Base-by-base conservation (phyloP, 2,797 vertebrate genomes). In the Prunella strophiata region DNA sequence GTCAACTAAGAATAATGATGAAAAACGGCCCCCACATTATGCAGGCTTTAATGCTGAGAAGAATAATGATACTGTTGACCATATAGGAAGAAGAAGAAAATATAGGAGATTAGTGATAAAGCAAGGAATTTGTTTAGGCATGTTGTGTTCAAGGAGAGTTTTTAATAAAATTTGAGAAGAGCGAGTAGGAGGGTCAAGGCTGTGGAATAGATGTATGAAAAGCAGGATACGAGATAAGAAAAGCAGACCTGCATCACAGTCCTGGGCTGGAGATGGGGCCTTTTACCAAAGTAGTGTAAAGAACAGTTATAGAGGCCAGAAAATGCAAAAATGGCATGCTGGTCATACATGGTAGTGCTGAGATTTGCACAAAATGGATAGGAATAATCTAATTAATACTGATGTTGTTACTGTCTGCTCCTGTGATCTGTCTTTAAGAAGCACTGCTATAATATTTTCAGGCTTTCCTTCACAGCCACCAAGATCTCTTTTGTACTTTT, bases 281-380 rank as follows among this genome's bases (percentile, higher is more conserved):
- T n/a, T 62, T 12, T 25, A 26, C 25, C 25, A 27, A 78, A 58
- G 27, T 0, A 75, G 6, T 58, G 8, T 42, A 54, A n/a, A 54
- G 70, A 86, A 21, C 0, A 0, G 14, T 36, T 62, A 7, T 1
- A 40, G 43, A 26, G n/a, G 25, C 13, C 58, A 72, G 19, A 30
- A 83, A 50, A 75, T 43, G 27, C 43, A 61, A 29, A 90, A 86
- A 45, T 63, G 11, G 30, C 5, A 5, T 76, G 52, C n/a, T 66
- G 19, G 13, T 76, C 45, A 19, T 48, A 59, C 3, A 6, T 3
- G 6, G 32, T 59, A 32, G 29, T 0, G 0, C 70, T 81, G 30
- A 59, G 36, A 84, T 80, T 74, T 80, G 27, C 54, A 54, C 26
- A 47, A 57, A 65, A 58, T 16, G 5, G 22, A 13, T 34, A 11